Evolutionary conservation across 2,888 invertebrate genomes (phyloP).

Genomic region (Hesperia comma): DNA sequence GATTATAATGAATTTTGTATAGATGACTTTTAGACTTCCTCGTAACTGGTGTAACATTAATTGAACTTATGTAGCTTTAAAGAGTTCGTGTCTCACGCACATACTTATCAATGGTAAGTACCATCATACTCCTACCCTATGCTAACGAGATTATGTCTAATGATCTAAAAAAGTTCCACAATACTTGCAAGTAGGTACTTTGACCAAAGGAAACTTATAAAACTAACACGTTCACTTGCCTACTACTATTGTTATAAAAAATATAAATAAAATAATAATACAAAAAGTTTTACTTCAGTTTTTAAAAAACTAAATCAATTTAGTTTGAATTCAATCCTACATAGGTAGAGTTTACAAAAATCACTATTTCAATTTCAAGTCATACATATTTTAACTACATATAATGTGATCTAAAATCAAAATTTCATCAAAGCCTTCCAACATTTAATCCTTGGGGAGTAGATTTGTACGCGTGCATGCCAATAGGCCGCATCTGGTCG

Average conservation of each 20-base stretch:
- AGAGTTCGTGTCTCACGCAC: background rate
- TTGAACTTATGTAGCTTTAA: background rate
- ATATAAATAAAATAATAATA: too few species aligned
- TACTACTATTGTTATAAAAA: too few species aligned
- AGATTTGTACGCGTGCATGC: constrained; percentile 65
- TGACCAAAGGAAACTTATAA: too few species aligned
- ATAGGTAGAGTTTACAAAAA: background rate
- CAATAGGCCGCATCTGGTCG: constrained; percentile 69
- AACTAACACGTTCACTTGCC: too few species aligned
- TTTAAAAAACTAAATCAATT: too few species aligned
- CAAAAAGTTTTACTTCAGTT: too few species aligned
- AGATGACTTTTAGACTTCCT: constrained; percentile 4
- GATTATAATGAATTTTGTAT: constrained; percentile 56
- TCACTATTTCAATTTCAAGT: background rate
- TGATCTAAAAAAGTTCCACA: too few species aligned
- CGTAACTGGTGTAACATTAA: background rate
- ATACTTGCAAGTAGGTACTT: too few species aligned
- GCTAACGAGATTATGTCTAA: too few species aligned
- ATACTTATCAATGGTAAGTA: background rate
- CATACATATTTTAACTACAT: constrained; percentile 18
- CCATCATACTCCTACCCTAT: too few species aligned
- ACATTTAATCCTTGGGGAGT: constrained; percentile 71
- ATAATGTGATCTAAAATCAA: constrained; percentile 45
- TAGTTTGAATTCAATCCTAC: background rate
- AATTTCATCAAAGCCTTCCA: constrained; percentile 61